phyloP scores from a whole-genome alignment of 2,888 invertebrate species.

The Agonopterix subpropinquella region DNA sequence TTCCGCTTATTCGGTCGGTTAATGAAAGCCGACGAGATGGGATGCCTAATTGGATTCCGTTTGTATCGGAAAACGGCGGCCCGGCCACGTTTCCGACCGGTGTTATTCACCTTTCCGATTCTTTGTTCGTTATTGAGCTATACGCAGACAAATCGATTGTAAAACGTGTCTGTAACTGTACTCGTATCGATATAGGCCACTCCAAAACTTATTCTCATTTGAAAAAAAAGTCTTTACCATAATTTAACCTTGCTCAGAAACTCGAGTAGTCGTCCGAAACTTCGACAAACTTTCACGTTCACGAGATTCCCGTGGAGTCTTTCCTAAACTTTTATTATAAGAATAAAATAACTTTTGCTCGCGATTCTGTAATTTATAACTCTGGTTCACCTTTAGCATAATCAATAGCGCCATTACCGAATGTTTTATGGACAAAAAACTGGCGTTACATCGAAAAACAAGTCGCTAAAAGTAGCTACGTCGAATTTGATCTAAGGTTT shows the following conservation, averaged over 20 bases:
- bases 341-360: slow-evolving; percentile 30
- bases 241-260: slow-evolving; percentile 21
- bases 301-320: slow-evolving; percentile 20
- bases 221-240: slow-evolving; percentile 5
- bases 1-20: slow-evolving; percentile 46
- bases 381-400: slow-evolving; percentile 44
- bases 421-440: slow-evolving; percentile 45
- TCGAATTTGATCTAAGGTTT: slow-evolving; percentile 22
- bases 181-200: not conserved
- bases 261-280: slow-evolving; percentile 22
- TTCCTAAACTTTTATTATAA: slow-evolving; percentile 34
- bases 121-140: slow-evolving; percentile 14
- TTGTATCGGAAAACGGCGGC: slow-evolving; percentile 51
- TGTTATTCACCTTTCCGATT: slow-evolving; percentile 42
- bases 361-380: slow-evolving; percentile 29
- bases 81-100: slow-evolving; percentile 36
- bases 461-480: slow-evolving; percentile 47
- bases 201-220: slow-evolving; percentile 3
- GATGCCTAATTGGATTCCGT: slow-evolving; percentile 64
- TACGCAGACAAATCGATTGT: no score
- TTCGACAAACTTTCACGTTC: slow-evolving; percentile 26
- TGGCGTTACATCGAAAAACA: slow-evolving; percentile 56
- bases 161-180: no score
- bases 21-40: slow-evolving; percentile 56
- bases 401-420: slow-evolving; percentile 45